Conservation (phyloP, 2,797 vertebrate species). For the Malacoraja senta region DNA sequence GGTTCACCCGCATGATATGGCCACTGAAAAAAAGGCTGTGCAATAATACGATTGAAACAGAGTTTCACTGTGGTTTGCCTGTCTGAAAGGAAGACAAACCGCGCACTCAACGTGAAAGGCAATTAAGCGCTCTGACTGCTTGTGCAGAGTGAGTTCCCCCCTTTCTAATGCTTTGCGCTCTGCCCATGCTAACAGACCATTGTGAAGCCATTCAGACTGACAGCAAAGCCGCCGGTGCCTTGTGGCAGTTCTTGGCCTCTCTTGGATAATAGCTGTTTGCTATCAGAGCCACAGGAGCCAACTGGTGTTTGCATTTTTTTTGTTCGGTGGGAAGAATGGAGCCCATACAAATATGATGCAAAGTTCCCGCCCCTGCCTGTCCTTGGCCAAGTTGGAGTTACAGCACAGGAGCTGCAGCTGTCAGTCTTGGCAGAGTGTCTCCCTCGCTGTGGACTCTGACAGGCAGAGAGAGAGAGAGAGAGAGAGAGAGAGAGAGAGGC, state of each 20-base stretch:
- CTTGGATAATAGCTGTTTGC: slow-evolving; percentile 41
- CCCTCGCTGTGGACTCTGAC: slow-evolving; percentile 24
- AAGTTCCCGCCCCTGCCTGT: neutral
- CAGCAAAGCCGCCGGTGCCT: slow-evolving; percentile 37
- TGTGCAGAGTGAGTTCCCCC: slow-evolving; percentile 44
- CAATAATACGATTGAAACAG: slow-evolving; percentile 54
- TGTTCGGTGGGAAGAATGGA: slow-evolving; percentile 17
- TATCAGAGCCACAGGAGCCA: slow-evolving; percentile 38
- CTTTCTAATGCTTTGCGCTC: slow-evolving; percentile 44
- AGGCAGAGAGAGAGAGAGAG: slow-evolving; percentile 43
- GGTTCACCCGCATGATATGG: slow-evolving; percentile 41
- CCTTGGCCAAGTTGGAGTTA: neutral
- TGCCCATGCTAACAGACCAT: slow-evolving; percentile 41
- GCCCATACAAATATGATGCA: accelerated
- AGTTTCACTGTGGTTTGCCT: slow-evolving; percentile 48
- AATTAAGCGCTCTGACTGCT: slow-evolving; percentile 56
- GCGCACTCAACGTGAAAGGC: slow-evolving; percentile 49
- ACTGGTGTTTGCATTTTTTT: neutral
- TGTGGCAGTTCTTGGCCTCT: slow-evolving; percentile 42
- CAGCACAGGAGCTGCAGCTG: slow-evolving; percentile 53
- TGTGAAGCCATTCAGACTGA: slow-evolving; percentile 42
- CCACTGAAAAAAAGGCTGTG: slow-evolving; percentile 40
- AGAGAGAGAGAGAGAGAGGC: neutral
- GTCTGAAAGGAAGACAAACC: slow-evolving; percentile 43
- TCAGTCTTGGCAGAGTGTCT: slow-evolving; percentile 44